Evolutionary conservation across 2,797 vertebrate species (phyloP).

Genomic region (Sylvilagus floridanus): DNA sequence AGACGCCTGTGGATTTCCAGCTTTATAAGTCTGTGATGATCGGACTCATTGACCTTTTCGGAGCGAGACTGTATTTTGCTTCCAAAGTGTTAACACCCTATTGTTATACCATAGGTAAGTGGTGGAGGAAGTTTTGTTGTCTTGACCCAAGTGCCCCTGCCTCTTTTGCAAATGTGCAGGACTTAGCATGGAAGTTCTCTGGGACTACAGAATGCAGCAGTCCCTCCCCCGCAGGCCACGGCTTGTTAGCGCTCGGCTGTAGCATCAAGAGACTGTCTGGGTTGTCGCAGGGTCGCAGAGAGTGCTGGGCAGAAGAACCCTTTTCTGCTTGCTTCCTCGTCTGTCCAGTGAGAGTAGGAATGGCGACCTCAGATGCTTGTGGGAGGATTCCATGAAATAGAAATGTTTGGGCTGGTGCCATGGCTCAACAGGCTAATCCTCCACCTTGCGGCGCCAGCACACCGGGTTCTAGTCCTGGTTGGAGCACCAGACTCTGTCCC

Average conservation of each 20-base stretch:
- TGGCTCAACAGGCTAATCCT: no score
- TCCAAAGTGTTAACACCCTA: conserved; percentile 93
- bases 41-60: conserved; percentile 92
- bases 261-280: not conserved
- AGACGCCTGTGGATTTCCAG: conserved; percentile 89
- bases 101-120: conserved; percentile 94
- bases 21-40: conserved; percentile 91
- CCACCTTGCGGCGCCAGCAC: no score
- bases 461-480: no score
- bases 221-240: no score
- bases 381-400: not conserved
- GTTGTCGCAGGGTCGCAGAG: not conserved
- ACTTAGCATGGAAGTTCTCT: not conserved
- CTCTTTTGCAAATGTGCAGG: not conserved
- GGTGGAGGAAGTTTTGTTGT: not conserved
- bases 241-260: no score
- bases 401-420: not conserved
- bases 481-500: no score
- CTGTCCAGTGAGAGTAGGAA: not conserved
- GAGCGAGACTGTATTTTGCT: conserved; percentile 92
- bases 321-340: not conserved
- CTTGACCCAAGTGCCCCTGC: not conserved
- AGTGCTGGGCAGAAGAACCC: not conserved
- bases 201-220: not conserved
- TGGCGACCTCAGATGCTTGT: not conserved